These are phyloP conservation scores for Lerista edwardsae DNA, from an alignment of 2,797 vertebrate genomes.

Conservation along the genomic window DNA sequence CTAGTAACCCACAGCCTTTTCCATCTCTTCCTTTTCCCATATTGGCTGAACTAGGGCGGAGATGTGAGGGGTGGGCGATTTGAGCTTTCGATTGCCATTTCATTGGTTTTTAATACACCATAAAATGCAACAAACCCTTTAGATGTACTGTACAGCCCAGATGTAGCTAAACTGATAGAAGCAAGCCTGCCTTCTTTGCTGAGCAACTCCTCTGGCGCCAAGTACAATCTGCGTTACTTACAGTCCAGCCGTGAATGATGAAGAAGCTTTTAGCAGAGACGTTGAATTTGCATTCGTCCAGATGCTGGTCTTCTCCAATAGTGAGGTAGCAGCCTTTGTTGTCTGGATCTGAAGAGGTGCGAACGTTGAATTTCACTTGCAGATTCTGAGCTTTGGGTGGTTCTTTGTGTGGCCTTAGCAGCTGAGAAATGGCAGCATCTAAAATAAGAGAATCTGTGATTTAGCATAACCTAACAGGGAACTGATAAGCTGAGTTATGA, in stretches of 20 bases:
- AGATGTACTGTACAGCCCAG: too few species aligned
- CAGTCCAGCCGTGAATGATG: conserved; percentile 96
- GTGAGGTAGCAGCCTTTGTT: conserved; percentile 85
- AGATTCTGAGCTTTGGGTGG: conserved; percentile 5
- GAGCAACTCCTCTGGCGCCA: not conserved
- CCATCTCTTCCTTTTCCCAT: too few species aligned
- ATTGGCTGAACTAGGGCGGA: too few species aligned
- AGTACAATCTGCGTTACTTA: conserved; percentile 55
- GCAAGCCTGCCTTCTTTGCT: not conserved
- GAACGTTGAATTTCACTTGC: conserved; percentile 82
- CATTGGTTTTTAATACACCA: too few species aligned
- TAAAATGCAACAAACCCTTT: too few species aligned
- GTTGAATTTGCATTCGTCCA: conserved; percentile 89
- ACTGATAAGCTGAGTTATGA: not conserved
- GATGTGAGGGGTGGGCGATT: too few species aligned
- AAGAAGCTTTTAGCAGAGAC: conserved; percentile 89
- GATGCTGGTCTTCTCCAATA: conserved; percentile 65
- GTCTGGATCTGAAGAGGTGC: conserved; percentile 76
- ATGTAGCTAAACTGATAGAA: not conserved
- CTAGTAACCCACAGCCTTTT: too few species aligned
- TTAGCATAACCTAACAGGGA: not conserved
- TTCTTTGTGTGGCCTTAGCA: conserved; percentile 12
- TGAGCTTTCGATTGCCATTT: too few species aligned
- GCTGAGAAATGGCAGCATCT: conserved; percentile 70
- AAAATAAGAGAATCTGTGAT: conserved; percentile 9